Percentiles rank a stretch among this genome's conserved stretches.
These are phyloP conservation scores for Cartodere bifasciata DNA, from an alignment of 2,888 invertebrate genomes.

Conservation along the genomic window DNA sequence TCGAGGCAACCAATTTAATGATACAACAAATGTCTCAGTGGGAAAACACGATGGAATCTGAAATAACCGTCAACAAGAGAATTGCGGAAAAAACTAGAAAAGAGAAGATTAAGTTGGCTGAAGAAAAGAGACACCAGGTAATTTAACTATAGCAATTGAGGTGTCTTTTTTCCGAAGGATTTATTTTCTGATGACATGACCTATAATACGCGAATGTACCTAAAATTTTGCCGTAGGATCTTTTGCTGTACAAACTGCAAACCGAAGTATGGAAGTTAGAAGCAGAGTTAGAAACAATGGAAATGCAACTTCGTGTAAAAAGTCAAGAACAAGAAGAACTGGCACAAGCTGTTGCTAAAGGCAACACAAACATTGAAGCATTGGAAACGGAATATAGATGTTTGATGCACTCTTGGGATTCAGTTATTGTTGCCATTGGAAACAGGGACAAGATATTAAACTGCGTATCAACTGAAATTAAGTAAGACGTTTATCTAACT, in stretches of 20 bases:
- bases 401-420: constrained; percentile 60
- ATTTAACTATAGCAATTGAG: background rate
- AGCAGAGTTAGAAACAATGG: constrained; percentile 47
- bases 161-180: background rate
- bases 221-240: constrained; percentile 36
- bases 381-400: constrained; percentile 56
- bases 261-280: constrained; percentile 60
- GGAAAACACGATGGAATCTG: constrained; percentile 50
- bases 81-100: constrained; percentile 50
- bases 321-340: constrained; percentile 46
- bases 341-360: constrained; percentile 48
- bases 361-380: constrained; percentile 61
- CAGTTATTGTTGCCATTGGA: constrained; percentile 55
- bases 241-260: constrained; percentile 52
- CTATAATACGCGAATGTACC: background rate
- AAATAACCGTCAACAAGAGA: constrained; percentile 48
- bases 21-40: constrained; percentile 46
- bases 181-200: background rate
- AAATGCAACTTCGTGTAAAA: constrained; percentile 53
- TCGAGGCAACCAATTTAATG: constrained; percentile 43
- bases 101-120: constrained; percentile 41
- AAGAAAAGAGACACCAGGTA: constrained; percentile 45
- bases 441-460: constrained; percentile 54
- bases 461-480: constrained; percentile 46
- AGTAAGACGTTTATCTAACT: constrained; percentile 30